Evolutionary conservation across 2,797 vertebrate species (phyloP).

Genomic region (Hydrocynus forskahlii): DNA sequence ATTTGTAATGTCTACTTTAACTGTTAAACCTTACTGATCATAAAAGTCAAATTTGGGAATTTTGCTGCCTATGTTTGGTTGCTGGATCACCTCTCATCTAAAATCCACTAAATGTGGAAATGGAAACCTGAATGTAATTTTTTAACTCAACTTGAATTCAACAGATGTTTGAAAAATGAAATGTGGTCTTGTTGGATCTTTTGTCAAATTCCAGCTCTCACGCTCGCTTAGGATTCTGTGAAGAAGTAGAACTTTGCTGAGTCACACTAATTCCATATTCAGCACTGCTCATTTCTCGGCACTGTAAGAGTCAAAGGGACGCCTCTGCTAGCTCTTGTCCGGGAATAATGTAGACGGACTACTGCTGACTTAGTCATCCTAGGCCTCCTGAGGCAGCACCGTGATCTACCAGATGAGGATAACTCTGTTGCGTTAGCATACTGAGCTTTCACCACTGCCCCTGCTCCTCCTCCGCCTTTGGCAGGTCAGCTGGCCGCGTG

Average conservation of each 20-base stretch:
- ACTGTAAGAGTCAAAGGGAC: background rate
- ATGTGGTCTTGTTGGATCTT: background rate
- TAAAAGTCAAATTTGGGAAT: too few relatives aligned
- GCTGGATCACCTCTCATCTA: too few relatives aligned
- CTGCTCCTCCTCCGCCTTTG: slow-evolving; percentile 48
- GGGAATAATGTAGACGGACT: background rate
- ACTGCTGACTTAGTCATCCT: background rate
- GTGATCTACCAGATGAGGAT: background rate
- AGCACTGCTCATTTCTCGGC: background rate
- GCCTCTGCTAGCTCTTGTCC: background rate
- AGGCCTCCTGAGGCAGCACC: background rate
- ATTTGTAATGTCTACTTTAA: background rate
- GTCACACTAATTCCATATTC: slow-evolving; percentile 5
- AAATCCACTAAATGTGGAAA: background rate
- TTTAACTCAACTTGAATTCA: background rate
- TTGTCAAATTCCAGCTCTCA: background rate
- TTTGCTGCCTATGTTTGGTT: too few relatives aligned
- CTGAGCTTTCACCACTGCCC: background rate
- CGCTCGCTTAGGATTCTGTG: background rate
- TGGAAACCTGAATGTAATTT: background rate
- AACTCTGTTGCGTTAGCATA: background rate
- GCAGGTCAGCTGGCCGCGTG: slow-evolving; percentile 65
- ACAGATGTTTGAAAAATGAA: background rate
- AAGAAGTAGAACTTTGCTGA: background rate
- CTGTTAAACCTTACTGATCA: background rate